Conservation (phyloP, 1,140 invertebrate species). For the Drosophila persimilis region DNA sequence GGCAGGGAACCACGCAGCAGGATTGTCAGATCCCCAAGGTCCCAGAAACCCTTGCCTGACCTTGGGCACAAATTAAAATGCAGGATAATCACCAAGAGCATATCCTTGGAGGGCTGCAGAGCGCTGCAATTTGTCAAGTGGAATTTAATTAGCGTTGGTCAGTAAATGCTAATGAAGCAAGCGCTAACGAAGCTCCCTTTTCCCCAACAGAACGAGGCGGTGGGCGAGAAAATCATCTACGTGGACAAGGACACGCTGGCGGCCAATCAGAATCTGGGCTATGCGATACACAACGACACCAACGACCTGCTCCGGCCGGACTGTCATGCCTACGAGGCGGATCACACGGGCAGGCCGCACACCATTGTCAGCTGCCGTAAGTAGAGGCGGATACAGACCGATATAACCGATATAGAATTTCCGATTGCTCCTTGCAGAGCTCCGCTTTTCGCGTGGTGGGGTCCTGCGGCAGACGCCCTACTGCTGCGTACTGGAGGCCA, state of each 20-base stretch:
- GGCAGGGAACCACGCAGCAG: background rate
- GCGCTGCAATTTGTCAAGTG: constrained; percentile 43
- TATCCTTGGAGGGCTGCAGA: constrained; percentile 52
- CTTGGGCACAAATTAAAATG: constrained; percentile 55
- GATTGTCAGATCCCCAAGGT: constrained; percentile 64
- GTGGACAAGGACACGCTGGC: constrained; percentile 75
- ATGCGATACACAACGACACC: constrained; percentile 70
- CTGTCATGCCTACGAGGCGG: constrained; percentile 77
- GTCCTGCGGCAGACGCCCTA: constrained; percentile 62
- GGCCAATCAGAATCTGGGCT: constrained; percentile 65
- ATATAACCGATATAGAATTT: background rate
- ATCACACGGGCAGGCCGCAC: constrained; percentile 73
- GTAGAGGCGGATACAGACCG: constrained; percentile 13
- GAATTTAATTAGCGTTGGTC: constrained; percentile 69
- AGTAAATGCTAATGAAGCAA: constrained; percentile 71
- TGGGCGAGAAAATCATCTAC: constrained; percentile 77
- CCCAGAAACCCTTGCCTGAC: constrained; percentile 46
- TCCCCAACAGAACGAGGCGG: constrained; percentile 49
- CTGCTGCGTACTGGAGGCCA: constrained; percentile 66
- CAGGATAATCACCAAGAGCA: constrained; percentile 50
- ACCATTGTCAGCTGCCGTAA: constrained; percentile 80
- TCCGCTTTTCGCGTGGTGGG: constrained; percentile 63
- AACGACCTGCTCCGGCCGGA: constrained; percentile 54
- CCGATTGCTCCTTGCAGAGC: constrained; percentile 41
- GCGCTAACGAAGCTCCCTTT: background rate